Percentiles rank a stretch among this genome's conserved stretches.
Conservation (phyloP, 53 echinoderm and acorn worm species). For the Pentamera pediparva region DNA sequence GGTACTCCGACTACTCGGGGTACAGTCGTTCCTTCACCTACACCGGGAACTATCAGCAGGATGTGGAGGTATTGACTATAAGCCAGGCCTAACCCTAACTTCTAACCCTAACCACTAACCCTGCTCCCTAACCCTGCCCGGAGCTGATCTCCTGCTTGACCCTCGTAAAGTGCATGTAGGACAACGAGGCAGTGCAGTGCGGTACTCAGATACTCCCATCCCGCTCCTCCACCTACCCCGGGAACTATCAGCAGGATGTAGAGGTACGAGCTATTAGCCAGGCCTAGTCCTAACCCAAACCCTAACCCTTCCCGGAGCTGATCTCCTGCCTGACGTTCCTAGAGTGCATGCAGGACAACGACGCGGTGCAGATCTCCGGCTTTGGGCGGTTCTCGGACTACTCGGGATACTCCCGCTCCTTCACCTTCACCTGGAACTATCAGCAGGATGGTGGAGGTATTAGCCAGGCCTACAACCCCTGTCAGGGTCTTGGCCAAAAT, state of each 20-base stretch:
- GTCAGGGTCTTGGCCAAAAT: too few species aligned
- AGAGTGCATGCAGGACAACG: constrained; percentile 81
- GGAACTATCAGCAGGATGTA: constrained; percentile 46
- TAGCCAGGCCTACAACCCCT: too few species aligned
- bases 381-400: constrained; percentile 72
- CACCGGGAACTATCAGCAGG: constrained; percentile 52
- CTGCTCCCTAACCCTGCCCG: too few species aligned
- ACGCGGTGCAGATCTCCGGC: constrained; percentile 60
- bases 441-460: too few species aligned
- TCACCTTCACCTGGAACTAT: constrained; percentile 53
- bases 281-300: too few species aligned
- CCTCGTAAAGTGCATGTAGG: constrained; percentile 69
- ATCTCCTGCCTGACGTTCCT: constrained; percentile 50
- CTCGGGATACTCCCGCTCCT: constrained; percentile 58
- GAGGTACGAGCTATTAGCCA: constrained; percentile 45
- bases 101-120: too few species aligned
- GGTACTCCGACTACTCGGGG: constrained; percentile 66
- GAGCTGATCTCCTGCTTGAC: constrained; percentile 58
- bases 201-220: too few species aligned
- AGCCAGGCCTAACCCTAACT: too few species aligned
- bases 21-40: constrained; percentile 54
- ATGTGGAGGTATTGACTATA: constrained; percentile 41
- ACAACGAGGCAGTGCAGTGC: constrained; percentile 81
- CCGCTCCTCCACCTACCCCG: constrained; percentile 44
- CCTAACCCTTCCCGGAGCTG: too few species aligned